Base-by-base conservation (phyloP, 2,888 invertebrate genomes). In the Latrodectus hesperus region DNA sequence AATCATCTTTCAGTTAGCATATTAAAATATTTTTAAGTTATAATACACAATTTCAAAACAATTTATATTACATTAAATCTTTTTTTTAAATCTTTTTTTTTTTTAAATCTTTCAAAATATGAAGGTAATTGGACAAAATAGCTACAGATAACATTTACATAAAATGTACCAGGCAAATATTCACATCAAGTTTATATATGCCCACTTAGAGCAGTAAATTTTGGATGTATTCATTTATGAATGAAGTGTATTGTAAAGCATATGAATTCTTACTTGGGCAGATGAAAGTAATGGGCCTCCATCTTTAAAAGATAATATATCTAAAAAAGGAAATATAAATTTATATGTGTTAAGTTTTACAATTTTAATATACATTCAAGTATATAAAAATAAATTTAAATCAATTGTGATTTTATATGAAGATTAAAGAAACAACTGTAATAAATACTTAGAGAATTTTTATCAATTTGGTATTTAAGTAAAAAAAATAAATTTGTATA, bases 211-310 rank as follows among this genome's bases (percentile, higher is more conserved):
- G 4, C 38, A 38, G 6, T 38, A 38, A 38, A 38, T 38, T 38
- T 38, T 3, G 4, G 5, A 38, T 6, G 6, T 38, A 38, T 38
- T 38, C 38, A 38, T 38, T 38, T 38, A 38, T 38, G 38, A 22
- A 67, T 67, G 17, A 22, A 26, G n/a, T 22, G 1, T 8, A 22
- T 17, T 68, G 17, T 6, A 68, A 22, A 38, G 9, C 12, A 64
- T 17, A 55, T 75, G n/a, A 17, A 17, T 72, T 49, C 49, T 77
- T 79, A 88, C 88, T 60, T 88, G 88, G 14, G 91, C 92, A n/a
- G 93, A 93, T 51, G 91, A 91, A 84, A 90, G 84, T 8, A 93
- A 90, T 72, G 91, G 60, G 6, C 60, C 91, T 71, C 92, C 92
- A 91, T 92, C 91, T 10, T 90, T 89, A 52, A 91, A 86, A 26